Conservation (phyloP, 2,797 vertebrate species). For the Argya squamiceps region DNA sequence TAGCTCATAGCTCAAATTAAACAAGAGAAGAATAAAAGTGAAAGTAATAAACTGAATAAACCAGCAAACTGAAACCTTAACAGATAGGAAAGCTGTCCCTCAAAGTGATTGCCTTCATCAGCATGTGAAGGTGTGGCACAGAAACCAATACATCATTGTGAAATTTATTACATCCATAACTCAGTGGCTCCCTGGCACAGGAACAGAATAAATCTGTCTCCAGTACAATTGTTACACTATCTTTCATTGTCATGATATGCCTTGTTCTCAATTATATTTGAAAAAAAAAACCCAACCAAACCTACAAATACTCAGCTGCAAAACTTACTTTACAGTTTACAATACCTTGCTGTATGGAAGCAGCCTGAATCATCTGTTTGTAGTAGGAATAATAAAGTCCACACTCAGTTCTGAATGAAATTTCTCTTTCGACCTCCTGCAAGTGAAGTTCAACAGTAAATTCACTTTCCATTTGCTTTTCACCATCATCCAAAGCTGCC, state of each 20-base stretch:
- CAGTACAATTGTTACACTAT: background rate
- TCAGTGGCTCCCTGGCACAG: background rate
- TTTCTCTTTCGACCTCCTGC: conserved; percentile 97
- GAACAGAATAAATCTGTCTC: background rate
- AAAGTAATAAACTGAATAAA: background rate
- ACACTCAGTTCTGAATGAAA: conserved; percentile 97
- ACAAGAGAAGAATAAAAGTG: background rate
- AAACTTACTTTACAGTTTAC: conserved; percentile 64
- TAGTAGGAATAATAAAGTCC: conserved; percentile 99
- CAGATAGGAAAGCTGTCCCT: background rate
- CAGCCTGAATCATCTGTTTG: conserved; percentile 93
- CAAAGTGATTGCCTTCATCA: background rate
- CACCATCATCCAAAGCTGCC: background rate
- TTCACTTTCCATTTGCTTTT: background rate
- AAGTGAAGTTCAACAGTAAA: conserved; percentile 58
- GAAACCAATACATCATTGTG: background rate
- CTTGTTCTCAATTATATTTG: background rate
- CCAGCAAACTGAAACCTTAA: background rate
- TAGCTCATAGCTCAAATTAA: background rate
- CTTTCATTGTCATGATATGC: background rate
- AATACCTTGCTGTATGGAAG: conserved; percentile 91
- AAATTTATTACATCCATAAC: background rate
- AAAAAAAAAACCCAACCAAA: background rate
- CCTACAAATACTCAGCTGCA: background rate
- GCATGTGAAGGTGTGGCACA: background rate